Evolutionary conservation across 2,888 invertebrate species (phyloP), one percentile per base, ranked within the genome.

Genomic region (Tanypteryx hageni): DNA sequence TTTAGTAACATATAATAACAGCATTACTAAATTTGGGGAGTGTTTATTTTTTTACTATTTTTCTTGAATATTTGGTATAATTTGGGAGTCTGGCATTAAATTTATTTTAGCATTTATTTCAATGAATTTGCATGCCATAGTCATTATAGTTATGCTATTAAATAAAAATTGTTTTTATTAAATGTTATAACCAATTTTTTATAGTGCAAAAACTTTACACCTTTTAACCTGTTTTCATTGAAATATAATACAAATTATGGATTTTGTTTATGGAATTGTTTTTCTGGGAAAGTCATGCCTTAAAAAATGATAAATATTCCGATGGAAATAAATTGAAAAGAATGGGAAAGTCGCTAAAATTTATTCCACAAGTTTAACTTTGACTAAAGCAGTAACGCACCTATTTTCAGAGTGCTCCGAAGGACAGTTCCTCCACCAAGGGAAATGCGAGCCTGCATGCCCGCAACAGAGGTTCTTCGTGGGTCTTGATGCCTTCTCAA

Each of bases 361-460:
- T 76, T 76, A 8, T 27, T 27, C 27, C 3, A 27, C 3, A 22
- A 16, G 1, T 76, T 27, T 76, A 27, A 18, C 44, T 64, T 61
- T n/a, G 3, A n/a, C 57, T 44, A 22, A 81, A 56, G 82, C 11
- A 22, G 31, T 92, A 27, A 59, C 59, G 56, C n/a, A 31, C 57
- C 57, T 64, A 81, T 57, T 96, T 96, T 94, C 97, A 97, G 97
- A 96, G 95, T 97, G 97, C 95, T 95, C 95, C 94, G 95, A 95
- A 94, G 96, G 96, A 94, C 96, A 96, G 94, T 96, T 96, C 94
- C 96, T 97, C 94, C 96, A 96, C 95, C 95, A 96, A 94, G 96
- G 96, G 93, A 95, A 95, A 94, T 97, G 97, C 95, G 95, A 96
- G 94, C 94, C 94, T 92, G 95, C 94, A 93, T 97, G 97, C 94